A percentile compares a stretch with the other conserved stretches of the same genome.
Conservation (phyloP, 2,888 invertebrate genomes). For the Epsilonema sp. region DNA sequence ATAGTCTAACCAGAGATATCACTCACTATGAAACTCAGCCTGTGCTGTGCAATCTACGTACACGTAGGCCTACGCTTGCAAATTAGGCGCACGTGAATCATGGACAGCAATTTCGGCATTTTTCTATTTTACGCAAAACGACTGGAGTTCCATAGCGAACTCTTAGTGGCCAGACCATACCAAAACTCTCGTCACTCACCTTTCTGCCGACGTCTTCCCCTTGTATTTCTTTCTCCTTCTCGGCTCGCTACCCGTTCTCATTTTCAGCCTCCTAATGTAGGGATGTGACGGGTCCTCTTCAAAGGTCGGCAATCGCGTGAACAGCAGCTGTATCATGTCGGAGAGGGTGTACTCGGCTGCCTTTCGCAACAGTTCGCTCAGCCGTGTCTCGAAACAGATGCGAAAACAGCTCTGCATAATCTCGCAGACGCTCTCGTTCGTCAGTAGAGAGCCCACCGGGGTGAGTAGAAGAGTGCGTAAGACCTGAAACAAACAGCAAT, state of each 20-base stretch:
- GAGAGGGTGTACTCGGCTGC: slow-evolving; percentile 84
- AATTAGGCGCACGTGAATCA: no score
- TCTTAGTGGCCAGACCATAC: no score
- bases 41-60: no score
- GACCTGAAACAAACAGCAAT: slow-evolving; percentile 40
- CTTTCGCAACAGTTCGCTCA: slow-evolving; percentile 72
- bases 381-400: slow-evolving; percentile 57
- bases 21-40: no score
- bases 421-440: slow-evolving; percentile 90
- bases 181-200: no score
- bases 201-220: slow-evolving; percentile 18
- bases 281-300: slow-evolving; percentile 43
- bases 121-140: no score
- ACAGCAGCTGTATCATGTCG: slow-evolving; percentile 87
- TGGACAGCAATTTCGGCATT: no score
- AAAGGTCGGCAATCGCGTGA: slow-evolving; percentile 49
- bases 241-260: slow-evolving; percentile 9
- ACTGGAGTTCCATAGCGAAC: no score
- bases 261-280: slow-evolving; percentile 34
- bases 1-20: no score
- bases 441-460: slow-evolving; percentile 66
- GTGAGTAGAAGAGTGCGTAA: slow-evolving; percentile 69
- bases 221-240: slow-evolving; percentile 14
- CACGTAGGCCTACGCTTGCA: no score
- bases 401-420: slow-evolving; percentile 95